These are phyloP conservation scores for Lasius fuliginosus DNA, from an alignment of 2,888 invertebrate species.

Conservation along the genomic window DNA sequence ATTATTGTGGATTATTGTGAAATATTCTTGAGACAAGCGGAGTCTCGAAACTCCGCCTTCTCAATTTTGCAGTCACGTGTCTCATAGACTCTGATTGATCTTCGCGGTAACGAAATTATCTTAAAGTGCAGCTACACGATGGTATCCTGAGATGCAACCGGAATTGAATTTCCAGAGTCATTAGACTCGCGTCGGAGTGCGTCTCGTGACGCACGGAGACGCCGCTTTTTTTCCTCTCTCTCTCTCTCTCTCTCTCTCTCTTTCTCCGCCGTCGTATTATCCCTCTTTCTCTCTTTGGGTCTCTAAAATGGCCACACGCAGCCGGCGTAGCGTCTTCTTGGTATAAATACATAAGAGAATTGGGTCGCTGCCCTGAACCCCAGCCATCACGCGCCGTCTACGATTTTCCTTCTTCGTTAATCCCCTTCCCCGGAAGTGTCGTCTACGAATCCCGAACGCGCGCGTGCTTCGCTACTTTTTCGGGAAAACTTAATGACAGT, in stretches of 20 bases:
- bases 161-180: constrained; percentile 76
- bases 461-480: neutral
- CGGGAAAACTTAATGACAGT: neutral
- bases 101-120: constrained; percentile 49
- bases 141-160: constrained; percentile 54
- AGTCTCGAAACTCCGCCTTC: neutral
- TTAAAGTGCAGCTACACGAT: constrained; percentile 35
- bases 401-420: constrained; percentile 62
- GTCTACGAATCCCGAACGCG: constrained; percentile 69
- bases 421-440: constrained; percentile 70
- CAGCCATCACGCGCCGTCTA: constrained; percentile 70
- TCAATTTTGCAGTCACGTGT: constrained; percentile 19
- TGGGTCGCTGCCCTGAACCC: constrained; percentile 80
- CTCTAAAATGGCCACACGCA: constrained; percentile 76
- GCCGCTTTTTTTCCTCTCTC: constrained; percentile 62
- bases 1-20: neutral
- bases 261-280: constrained; percentile 28
- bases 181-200: constrained; percentile 66
- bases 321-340: constrained; percentile 77
- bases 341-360: constrained; percentile 83
- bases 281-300: constrained; percentile 52
- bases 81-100: constrained; percentile 23
- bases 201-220: constrained; percentile 79
- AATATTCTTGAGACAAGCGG: constrained; percentile 16
- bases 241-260: constrained; percentile 42